Conservation (phyloP, 1,140 invertebrate genomes). For the Gonioctena quinquepunctata region DNA sequence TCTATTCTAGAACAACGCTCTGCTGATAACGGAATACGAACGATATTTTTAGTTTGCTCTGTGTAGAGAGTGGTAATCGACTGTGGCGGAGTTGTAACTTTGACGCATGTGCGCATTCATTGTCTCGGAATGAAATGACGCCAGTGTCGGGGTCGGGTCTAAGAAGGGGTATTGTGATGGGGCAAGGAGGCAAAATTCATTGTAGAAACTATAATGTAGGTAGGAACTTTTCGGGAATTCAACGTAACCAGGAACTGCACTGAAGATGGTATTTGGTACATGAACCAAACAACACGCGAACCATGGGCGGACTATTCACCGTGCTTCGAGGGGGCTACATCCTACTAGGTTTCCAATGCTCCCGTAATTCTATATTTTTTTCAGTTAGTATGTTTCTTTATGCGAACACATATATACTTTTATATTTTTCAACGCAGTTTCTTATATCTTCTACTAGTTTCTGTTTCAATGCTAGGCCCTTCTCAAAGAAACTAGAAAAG, state of each 20-base stretch:
- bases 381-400: constrained; percentile 92
- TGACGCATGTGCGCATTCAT: no score
- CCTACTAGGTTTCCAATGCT: constrained; percentile 86
- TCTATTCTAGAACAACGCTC: no score
- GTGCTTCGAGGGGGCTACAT: neutral
- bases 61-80: no score
- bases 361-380: constrained; percentile 83
- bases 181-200: no score
- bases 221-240: constrained; percentile 8
- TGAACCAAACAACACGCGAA: neutral
- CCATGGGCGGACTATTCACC: constrained; percentile 14
- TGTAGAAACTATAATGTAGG: no score
- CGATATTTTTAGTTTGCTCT: no score
- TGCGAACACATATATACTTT: constrained; percentile 86
- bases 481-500: constrained; percentile 87
- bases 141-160: no score
- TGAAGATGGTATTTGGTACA: constrained; percentile 18
- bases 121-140: no score
- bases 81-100: no score
- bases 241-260: constrained; percentile 18
- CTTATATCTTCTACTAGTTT: constrained; percentile 87
- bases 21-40: no score
- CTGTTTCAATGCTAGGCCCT: constrained; percentile 85
- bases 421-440: constrained; percentile 79
- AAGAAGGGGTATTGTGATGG: no score